These are phyloP conservation scores for Tiaroga cobitis DNA, from an alignment of 2,797 vertebrate genomes.

Conservation along the genomic window DNA sequence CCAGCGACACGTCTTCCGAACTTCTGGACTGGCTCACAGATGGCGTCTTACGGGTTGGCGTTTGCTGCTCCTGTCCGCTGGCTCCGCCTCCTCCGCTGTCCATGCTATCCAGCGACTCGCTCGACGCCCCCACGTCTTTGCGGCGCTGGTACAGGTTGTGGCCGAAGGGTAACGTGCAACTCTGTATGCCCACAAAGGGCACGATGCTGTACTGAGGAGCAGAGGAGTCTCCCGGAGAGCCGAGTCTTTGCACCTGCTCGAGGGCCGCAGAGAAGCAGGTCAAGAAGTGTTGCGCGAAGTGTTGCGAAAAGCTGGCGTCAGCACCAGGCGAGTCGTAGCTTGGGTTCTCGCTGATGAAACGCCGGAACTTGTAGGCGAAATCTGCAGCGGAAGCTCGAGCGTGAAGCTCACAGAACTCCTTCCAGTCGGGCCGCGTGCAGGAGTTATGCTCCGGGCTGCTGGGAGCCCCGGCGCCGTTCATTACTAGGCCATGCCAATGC, in stretches of 20 bases:
- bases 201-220: conserved; percentile 86
- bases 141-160: conserved; percentile 78
- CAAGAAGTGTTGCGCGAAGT: conserved; percentile 91
- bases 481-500: conserved; percentile 83
- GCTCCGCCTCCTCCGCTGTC: conserved; percentile 79
- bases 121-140: conserved; percentile 85
- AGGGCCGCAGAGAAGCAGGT: conserved; percentile 88
- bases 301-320: conserved; percentile 90
- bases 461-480: conserved; percentile 79
- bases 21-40: conserved; percentile 91
- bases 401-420: conserved; percentile 96
- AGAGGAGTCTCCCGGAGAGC: conserved; percentile 70
- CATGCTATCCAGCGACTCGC: conserved; percentile 88
- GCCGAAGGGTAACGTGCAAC: conserved; percentile 87
- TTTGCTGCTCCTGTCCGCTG: conserved; percentile 71
- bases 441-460: conserved; percentile 85
- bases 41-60: conserved; percentile 79
- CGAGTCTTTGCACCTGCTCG: conserved; percentile 73
- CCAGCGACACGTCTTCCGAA: conserved; percentile 90
- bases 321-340: conserved; percentile 91
- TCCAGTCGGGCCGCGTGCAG: conserved; percentile 90
- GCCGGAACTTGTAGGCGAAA: conserved; percentile 94
- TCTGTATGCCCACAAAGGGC: conserved; percentile 89
- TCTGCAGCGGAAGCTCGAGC: conserved; percentile 90
- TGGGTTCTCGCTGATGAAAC: conserved; percentile 92